Base-by-base conservation (phyloP, 2,888 invertebrate species). In the Ecdyonurus torrentis region DNA sequence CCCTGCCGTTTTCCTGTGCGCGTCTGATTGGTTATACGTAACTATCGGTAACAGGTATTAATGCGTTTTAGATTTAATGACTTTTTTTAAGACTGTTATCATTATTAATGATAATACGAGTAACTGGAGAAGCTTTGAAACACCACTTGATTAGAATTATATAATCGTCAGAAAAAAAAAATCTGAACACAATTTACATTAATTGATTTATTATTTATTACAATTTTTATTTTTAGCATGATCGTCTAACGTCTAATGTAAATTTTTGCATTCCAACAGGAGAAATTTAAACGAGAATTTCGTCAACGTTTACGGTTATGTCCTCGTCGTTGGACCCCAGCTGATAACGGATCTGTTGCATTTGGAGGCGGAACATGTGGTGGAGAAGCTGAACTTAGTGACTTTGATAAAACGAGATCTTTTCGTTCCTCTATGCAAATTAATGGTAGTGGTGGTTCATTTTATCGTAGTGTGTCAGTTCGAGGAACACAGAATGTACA, bases 201-300 rank as follows among this genome's bases (percentile, higher is more conserved):
- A 7, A 50, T 50, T 50, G 50, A 50, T 50, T 50, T 50, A 18
- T 7, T 50, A 50, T 50, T 7, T 7, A 50, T 10, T 10, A 50
- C 7, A 50, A 50, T 50, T 10, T 50, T 50, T 7, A 50, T 10
- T 50, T 50, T 50, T 7, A 50, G 18, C 50, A 10, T 7, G 18
- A 50, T 10, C 7, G 18, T 10, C 7, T 7, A 50, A 50, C 18
- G 50, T 50, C 10, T 50, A 18, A 10, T 10, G 7, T 20, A 58
- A 58, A 18, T 20, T 58, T 58, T 55, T 61, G 60, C 66, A 61
- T 66, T 67, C 67, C 75, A 77, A 0, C 75, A 88, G 87, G 88
- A 87, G 73, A 88, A 88, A 73, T 88, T 88, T 74, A 86, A 87
- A 72, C 80, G 86, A 61, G 88, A 88, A 74, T 87, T 88, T 70